Conservation (phyloP, 2,797 vertebrate species). For the Jordanella pulchra region DNA sequence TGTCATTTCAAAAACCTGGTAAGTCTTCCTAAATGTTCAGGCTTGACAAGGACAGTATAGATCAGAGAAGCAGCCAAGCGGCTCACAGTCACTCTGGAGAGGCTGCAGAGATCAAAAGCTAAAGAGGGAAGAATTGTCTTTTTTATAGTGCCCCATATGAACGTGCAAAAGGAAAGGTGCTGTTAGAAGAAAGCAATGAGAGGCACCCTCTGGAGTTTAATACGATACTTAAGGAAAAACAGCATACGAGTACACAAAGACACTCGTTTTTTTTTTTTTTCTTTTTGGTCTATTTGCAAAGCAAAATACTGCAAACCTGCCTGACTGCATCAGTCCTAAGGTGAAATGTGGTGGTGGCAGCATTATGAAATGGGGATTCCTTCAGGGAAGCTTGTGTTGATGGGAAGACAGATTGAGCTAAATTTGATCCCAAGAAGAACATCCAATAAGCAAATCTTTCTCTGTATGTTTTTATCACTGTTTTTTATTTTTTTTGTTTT, state of each 20-base stretch:
- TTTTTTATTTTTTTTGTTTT: conserved; percentile 5
- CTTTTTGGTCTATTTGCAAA: neutral
- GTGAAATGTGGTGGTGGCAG: neutral
- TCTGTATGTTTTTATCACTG: neutral
- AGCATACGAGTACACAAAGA: neutral
- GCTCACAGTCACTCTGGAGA: no score
- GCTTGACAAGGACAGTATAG: no score
- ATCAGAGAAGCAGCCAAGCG: no score
- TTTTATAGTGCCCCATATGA: neutral
- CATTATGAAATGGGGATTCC: neutral
- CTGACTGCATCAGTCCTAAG: neutral
- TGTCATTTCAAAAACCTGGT: no score
- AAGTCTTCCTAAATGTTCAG: no score
- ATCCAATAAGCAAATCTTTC: neutral
- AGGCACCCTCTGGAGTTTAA: neutral
- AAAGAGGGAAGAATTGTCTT: no score
- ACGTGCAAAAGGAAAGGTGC: neutral
- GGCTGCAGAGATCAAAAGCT: no score
- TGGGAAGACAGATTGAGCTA: neutral
- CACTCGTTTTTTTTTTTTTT: no score
- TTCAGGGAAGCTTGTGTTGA: neutral
- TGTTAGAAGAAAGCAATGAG: neutral
- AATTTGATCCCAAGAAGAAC: neutral
- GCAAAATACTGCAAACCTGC: neutral
- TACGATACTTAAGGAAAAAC: neutral